Evolutionary conservation across 2,113 vertebrate genomes (phyloP).

Genomic region (Pontoporia blainvillei): DNA sequence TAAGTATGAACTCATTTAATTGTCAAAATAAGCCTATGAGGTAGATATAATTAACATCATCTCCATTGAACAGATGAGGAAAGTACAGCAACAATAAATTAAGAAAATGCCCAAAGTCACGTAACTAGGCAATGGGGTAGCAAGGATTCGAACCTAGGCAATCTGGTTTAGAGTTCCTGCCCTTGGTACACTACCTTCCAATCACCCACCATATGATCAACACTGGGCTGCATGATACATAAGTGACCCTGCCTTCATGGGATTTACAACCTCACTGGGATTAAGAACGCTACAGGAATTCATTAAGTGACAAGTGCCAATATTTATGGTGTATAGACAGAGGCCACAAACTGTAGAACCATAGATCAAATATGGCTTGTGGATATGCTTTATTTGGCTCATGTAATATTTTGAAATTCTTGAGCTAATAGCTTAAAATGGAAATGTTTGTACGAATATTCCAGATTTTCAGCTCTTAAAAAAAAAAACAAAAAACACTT

Average conservation of each 20-base stretch:
- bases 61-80: neutral
- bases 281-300: neutral
- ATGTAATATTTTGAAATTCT: neutral
- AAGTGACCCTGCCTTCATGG: neutral
- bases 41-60: neutral
- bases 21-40: neutral
- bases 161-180: neutral
- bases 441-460: neutral
- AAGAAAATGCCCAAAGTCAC: neutral
- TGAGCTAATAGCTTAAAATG: neutral
- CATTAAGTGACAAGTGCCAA: neutral
- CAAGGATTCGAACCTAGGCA: neutral
- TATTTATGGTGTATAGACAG: neutral
- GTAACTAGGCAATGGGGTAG: neutral
- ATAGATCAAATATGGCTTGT: neutral
- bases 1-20: conserved; percentile 33
- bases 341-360: neutral
- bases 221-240: neutral
- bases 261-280: neutral
- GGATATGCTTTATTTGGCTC: neutral
- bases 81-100: neutral
- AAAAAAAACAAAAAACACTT: neutral
- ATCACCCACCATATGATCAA: neutral
- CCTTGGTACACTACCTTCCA: neutral
- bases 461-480: neutral